Conservation (phyloP, 2,888 invertebrate genomes). For the Philhelius pedissequus region DNA sequence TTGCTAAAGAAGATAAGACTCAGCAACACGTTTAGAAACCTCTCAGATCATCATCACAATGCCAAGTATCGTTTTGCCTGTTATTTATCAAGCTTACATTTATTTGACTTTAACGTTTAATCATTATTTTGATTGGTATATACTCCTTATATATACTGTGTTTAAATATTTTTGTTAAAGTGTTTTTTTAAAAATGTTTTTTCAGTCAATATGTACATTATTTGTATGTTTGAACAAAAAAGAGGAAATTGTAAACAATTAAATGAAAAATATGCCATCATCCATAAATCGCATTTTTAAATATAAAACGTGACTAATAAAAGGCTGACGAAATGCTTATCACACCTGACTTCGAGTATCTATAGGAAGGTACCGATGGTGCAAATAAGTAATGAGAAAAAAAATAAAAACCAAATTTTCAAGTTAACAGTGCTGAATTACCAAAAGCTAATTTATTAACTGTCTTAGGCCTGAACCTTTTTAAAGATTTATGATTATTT, state of each 20-base stretch:
- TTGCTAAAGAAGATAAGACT: background rate
- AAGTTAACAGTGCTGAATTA: background rate
- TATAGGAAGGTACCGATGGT: background rate
- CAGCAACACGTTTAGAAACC: constrained; percentile 33
- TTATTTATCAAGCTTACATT: background rate
- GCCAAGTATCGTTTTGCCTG: constrained; percentile 4
- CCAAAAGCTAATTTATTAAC: background rate
- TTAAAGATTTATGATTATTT: no score
- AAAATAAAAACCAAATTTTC: background rate
- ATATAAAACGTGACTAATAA: constrained; percentile 27
- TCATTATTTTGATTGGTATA: background rate
- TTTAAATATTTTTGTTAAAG: no score
- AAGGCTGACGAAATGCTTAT: background rate
- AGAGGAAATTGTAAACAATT: background rate
- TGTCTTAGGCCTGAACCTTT: no score
- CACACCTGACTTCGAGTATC: background rate
- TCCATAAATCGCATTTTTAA: constrained; percentile 49
- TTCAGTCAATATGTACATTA: background rate
- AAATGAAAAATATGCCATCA: constrained; percentile 1
- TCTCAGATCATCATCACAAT: constrained; percentile 13
- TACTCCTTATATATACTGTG: no score
- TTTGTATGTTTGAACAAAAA: no score
- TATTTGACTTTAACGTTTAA: background rate
- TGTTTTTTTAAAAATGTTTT: background rate
- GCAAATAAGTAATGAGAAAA: background rate